These are phyloP conservation scores for Zootoca vivipara DNA, from an alignment of 2,113 vertebrate genomes.

Conservation along the genomic window DNA sequence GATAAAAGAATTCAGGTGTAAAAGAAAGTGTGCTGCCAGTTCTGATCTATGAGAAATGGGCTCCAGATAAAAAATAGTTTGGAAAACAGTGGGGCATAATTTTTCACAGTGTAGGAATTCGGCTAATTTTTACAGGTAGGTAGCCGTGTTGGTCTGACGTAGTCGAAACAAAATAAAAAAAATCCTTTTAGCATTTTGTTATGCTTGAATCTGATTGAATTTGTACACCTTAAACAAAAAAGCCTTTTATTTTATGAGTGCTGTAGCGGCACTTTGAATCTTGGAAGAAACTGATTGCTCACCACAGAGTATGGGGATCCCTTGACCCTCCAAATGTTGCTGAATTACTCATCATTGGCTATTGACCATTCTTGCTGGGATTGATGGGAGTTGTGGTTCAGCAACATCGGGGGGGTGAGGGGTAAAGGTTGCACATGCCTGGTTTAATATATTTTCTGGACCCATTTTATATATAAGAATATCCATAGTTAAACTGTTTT, in stretches of 20 bases:
- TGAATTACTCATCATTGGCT: no score
- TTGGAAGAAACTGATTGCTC: background rate
- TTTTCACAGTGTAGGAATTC: background rate
- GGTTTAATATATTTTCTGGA: background rate
- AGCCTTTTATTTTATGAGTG: background rate
- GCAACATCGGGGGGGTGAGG: no score
- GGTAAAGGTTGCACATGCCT: background rate
- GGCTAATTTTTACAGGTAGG: no score
- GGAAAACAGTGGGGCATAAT: background rate
- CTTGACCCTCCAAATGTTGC: no score
- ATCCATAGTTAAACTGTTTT: background rate
- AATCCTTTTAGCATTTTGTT: background rate
- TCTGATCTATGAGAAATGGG: background rate
- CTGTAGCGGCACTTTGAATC: background rate
- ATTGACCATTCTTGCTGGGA: no score
- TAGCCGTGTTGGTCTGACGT: no score
- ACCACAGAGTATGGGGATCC: no score
- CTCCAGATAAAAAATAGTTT: background rate
- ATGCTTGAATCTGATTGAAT: background rate
- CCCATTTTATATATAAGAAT: background rate
- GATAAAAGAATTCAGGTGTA: background rate
- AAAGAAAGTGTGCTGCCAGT: background rate
- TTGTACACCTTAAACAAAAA: background rate
- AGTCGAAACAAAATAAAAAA: no score
- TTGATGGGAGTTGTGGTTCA: no score